Base-by-base conservation (phyloP, 2,797 vertebrate species). In the Darevskia mixta region DNA sequence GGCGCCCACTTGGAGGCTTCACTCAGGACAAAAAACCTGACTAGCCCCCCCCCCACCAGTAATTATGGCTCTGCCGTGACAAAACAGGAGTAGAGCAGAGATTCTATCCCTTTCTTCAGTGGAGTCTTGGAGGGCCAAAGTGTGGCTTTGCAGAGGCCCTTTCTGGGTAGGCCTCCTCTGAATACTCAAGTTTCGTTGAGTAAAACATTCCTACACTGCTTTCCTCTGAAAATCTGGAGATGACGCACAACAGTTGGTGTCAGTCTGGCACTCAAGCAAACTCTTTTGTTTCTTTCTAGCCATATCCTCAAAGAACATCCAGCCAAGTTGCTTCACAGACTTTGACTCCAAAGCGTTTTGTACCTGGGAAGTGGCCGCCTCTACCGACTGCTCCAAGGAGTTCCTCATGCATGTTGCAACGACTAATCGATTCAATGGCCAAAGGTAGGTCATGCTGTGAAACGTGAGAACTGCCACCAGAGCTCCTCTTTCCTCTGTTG, bases 271-370 rank as follows among this genome's bases (percentile, higher is more conserved):
- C 55, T 64, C n/a, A 15, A 5, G 9, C 25, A 35, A 41, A 72
- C 27, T 89, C 9, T 92, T 79, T 78, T 94, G 23, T 84, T 86
- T 92, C 82, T 92, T 87, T 77, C 43, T 87, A 96, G 95, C 87
- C 77, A n/a, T n/a, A 43, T 66, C 88, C 86, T n/a, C 85, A 83
- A 91, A 79, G 79, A 3, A 0, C 0, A 1, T 93, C 27, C 73
- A 89, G 75, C 83, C 10, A 1, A 49, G 77, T 1, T 97, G 97
- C 82, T 45, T 90, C 91, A 96, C 92, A 0, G 96, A 97, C 93
- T 97, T 86, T 38, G 61, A 90, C 35, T 49, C 4, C 55, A 64
- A 89, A 49, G 87, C 95, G 27, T 73, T 87, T 55, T 97, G 97
- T 83, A 91, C 86, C 71, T 97, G 97, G 97, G n/a, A n/a, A 20